Evolutionary conservation across 2,113 vertebrate species (phyloP).

Genomic region (Stigmatopora argus): DNA sequence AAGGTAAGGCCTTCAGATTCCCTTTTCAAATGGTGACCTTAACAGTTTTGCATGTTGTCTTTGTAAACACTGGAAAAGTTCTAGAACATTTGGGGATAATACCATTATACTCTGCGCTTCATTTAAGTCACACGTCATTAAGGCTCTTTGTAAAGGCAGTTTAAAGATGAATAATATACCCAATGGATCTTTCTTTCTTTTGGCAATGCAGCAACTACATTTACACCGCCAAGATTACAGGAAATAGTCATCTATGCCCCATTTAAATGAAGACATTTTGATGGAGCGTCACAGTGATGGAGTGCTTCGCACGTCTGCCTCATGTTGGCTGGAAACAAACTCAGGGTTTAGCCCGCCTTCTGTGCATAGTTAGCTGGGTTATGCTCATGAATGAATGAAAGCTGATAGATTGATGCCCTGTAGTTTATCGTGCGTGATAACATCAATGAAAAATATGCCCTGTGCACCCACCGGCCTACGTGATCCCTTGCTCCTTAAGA

Average conservation of each 20-base stretch:
- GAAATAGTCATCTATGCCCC: slow-evolving; percentile 51
- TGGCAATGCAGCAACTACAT: slow-evolving; percentile 25
- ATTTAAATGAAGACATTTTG: slow-evolving; percentile 28
- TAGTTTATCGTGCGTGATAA: slow-evolving; percentile 27
- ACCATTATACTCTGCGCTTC: slow-evolving; percentile 35
- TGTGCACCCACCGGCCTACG: slow-evolving; percentile 27
- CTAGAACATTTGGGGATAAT: slow-evolving; percentile 29
- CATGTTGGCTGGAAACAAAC: too few relatives aligned
- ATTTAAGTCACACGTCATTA: slow-evolving; percentile 38
- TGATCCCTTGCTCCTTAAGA: slow-evolving; percentile 23
- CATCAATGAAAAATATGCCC: slow-evolving; percentile 30
- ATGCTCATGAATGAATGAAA: slow-evolving; percentile 9
- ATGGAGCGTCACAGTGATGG: not conserved
- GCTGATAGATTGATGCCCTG: slow-evolving; percentile 11
- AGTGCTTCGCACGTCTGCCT: too few relatives aligned
- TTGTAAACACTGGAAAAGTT: slow-evolving; percentile 12
- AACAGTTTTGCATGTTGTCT: slow-evolving; percentile 16
- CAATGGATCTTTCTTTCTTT: slow-evolving; percentile 40
- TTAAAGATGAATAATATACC: slow-evolving; percentile 45
- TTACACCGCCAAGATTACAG: slow-evolving; percentile 38
- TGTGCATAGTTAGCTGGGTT: too few relatives aligned
- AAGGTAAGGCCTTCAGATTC: slow-evolving; percentile 67
- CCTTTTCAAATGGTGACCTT: slow-evolving; percentile 18
- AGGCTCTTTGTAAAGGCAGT: slow-evolving; percentile 35
- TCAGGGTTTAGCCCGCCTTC: too few relatives aligned